Evolutionary conservation across 23 tunicate genomes (phyloP).

Genomic region (Halocynthia aurantium): DNA sequence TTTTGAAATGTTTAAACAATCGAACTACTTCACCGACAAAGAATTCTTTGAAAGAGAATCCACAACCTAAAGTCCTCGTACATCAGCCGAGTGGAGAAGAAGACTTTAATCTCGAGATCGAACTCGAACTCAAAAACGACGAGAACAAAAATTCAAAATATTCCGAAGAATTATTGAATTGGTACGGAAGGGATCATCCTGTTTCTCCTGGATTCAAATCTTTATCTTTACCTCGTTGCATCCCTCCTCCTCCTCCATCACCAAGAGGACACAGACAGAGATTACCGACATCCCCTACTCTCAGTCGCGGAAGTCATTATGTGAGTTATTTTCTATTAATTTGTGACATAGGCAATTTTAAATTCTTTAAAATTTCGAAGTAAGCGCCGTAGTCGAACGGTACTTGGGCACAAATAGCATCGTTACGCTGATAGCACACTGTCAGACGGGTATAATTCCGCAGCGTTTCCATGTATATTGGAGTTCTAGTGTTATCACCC

Average conservation of each 20-base stretch:
- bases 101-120: not conserved
- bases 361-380: too few relatives aligned
- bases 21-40: conserved; percentile 3
- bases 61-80: conserved; percentile 14
- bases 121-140: too few relatives aligned
- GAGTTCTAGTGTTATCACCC: too few relatives aligned
- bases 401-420: too few relatives aligned
- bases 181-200: not conserved
- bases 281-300: conserved; percentile 12
- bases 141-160: too few relatives aligned
- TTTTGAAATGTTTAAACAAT: not conserved
- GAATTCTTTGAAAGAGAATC: not conserved
- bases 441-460: too few relatives aligned
- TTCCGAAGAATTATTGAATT: conserved; percentile 7
- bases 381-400: too few relatives aligned
- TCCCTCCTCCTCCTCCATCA: conserved; percentile 25
- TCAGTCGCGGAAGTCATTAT: not conserved
- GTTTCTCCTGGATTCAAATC: conserved; percentile 15
- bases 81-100: conserved; percentile 11
- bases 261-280: conserved; percentile 9
- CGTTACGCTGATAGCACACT: too few relatives aligned
- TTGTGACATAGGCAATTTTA: too few relatives aligned
- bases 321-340: too few relatives aligned
- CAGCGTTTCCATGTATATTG: too few relatives aligned
- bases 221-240: conserved; percentile 7